phyloP scores from a whole-genome alignment of 2,888 invertebrate species.

The Orthosia gracilis region DNA sequence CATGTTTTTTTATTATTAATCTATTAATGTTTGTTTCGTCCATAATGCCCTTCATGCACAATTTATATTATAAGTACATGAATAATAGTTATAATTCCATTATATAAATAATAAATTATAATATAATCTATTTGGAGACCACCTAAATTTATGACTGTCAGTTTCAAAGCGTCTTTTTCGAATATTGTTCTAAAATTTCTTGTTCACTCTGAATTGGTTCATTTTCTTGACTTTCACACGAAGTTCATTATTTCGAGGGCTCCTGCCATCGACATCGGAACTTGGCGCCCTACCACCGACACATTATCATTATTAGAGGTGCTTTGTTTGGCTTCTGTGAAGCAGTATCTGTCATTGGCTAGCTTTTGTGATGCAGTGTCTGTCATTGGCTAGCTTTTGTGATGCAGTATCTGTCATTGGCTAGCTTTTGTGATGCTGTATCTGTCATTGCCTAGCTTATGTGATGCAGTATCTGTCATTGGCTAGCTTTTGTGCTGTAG shows the following conservation, averaged over 20 bases:
- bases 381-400: neutral
- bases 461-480: neutral
- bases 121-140: constrained; percentile 16
- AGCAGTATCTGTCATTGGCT: neutral
- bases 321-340: neutral
- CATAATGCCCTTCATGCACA: constrained; percentile 16
- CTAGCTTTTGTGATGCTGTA: too few species aligned
- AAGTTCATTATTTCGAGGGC: neutral
- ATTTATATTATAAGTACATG: constrained; percentile 42
- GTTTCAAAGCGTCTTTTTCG: neutral
- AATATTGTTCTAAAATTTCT: neutral
- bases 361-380: neutral
- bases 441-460: too few species aligned
- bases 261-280: constrained; percentile 28
- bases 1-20: too few species aligned
- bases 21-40: neutral
- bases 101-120: constrained; percentile 24
- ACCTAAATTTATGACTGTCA: constrained; percentile 9
- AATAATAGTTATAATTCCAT: constrained; percentile 34
- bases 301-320: neutral
- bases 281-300: constrained; percentile 11
- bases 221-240: neutral
- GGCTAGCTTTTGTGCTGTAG: neutral
- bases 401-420: neutral
- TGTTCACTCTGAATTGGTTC: neutral